Base-by-base conservation (phyloP, 2,797 vertebrate genomes). In the Pseudomugil tenellus region DNA sequence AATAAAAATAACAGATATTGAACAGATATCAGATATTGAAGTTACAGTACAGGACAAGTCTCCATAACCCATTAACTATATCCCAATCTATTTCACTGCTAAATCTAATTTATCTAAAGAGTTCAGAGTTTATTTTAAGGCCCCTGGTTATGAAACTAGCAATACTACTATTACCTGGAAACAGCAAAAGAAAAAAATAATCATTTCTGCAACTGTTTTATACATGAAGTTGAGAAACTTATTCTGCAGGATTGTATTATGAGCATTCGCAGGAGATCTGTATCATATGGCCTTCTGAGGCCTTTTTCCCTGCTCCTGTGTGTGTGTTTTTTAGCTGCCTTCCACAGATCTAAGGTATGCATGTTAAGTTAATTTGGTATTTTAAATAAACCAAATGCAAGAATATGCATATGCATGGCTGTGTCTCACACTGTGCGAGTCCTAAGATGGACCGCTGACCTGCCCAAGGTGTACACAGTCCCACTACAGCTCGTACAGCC, bases 51-150 rank as follows among this genome's bases (percentile, higher is more conserved):
- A 37, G 19, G 29, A 17, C 60, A 37, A 68, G 23, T n/a, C 39
- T 23, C 55, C 48, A 19, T 14, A 53, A 35, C 59, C 13, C 58
- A 57, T 11, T 23, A n/a, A 46, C 25, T 11, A 9, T 2, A 23
- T 13, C 37, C 51, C 10, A 41, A 32, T 63, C 25, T 56, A 17
- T 49, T 31, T 28, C 2, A 26, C 25, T 8, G 25, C 28, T 4
- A 4, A 23, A 28, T 26, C 19, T 25, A 14, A 49, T 58, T 37
- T 49, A 59, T 26, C 7, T 0, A 2, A 11, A 23, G 23, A 13
- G 54, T 16, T 16, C 49, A 52, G 57, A 43, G 65, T 77, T 28
- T 76, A 58, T 76, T 63, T 55, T 41, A 74, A 76, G 23, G 55
- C 37, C 71, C 28, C 67, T 78, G 48, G 23, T 28, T 51, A 51